Evolutionary conservation across 2,888 invertebrate genomes (phyloP).

Genomic region (Agrotis ipsilon): DNA sequence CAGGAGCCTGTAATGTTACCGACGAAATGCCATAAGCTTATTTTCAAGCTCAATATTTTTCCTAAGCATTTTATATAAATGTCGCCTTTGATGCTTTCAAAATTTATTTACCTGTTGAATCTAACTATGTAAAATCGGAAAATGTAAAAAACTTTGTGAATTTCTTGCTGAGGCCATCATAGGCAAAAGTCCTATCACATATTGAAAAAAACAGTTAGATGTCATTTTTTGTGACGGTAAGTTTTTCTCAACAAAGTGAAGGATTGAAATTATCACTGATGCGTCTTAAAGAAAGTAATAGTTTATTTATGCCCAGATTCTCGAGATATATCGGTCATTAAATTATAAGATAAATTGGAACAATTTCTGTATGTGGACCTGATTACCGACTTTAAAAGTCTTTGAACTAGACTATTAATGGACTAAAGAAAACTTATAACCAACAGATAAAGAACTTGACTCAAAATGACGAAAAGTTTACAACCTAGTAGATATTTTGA

Average conservation of each 20-base stretch:
- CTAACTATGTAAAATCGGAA: slow-evolving; percentile 36
- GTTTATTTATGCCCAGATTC: slow-evolving; percentile 57
- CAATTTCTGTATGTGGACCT: slow-evolving; percentile 17
- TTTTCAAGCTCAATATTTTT: slow-evolving; percentile 62
- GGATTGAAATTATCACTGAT: slow-evolving; percentile 32
- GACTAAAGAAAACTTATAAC: slow-evolving; percentile 20
- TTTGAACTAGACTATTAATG: slow-evolving; percentile 19
- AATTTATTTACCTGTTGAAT: slow-evolving; percentile 59
- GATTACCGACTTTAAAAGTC: slow-evolving; percentile 39
- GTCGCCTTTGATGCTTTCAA: slow-evolving; percentile 66
- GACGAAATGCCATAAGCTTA: slow-evolving; percentile 65
- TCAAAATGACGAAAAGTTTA: slow-evolving; percentile 30
- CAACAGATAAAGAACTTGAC: slow-evolving; percentile 39
- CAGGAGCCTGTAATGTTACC: slow-evolving; percentile 63
- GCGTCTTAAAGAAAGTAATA: slow-evolving; percentile 18
- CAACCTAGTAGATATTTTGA: slow-evolving; percentile 37
- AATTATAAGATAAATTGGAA: slow-evolving; percentile 22
- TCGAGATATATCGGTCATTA: slow-evolving; percentile 10
- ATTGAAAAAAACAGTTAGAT: slow-evolving; percentile 28
- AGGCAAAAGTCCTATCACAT: slow-evolving; percentile 34
- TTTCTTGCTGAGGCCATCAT: slow-evolving; percentile 39
- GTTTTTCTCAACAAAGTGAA: slow-evolving; percentile 34
- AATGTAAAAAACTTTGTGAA: slow-evolving; percentile 43
- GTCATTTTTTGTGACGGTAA: slow-evolving; percentile 39
- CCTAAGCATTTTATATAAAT: slow-evolving; percentile 60